Evolutionary conservation across 2,888 invertebrate genomes (phyloP), one percentile per base, ranked within the genome.

Genomic region (Endomychus coccineus): DNA sequence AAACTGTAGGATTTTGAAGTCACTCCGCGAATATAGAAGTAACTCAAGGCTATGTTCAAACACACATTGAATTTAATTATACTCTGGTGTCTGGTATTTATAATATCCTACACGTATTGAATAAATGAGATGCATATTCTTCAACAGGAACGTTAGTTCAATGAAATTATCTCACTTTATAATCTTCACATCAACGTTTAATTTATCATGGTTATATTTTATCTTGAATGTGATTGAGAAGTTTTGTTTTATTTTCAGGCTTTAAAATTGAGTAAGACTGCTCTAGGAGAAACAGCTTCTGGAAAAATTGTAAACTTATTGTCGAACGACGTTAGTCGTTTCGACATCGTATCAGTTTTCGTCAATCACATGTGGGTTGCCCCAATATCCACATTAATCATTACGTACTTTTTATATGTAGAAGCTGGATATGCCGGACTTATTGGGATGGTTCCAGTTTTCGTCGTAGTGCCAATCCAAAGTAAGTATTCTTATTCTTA

Each of bases 251-350:
- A 9, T 25, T 39, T 36, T 7, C 62, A 88, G 86, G 71, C 83
- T 0, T 67, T 88, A 7, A 72, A 75, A 4, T 62, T 89, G 19
- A 86, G 83, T 51, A 71, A 80, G 48, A 74, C 75, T 0, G 78
- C 83, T 0, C 64, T 86, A 22, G 77, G 77, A 2, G 72, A 78
- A 54, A 83, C 84, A 1, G 78, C 91, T 0, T 82, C 85, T 0
- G 95, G 95, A 0, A 90, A 94, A 64, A 80, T 96, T 34, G 84
- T 95, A 9, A 95, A 96, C 68, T 70, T 96, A 3, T 73, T 96
- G 34, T 91, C 94, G 3, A 95, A 95, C 57, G 96, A 96, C 62
- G 90, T 95, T 6, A 85, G 83, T 62, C 80, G 94, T 23, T 86
- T 96, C 57, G 95, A 96, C 63, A 75, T 83, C 62, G 81, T 85